Percentiles rank a stretch among this genome's conserved stretches.
These are phyloP conservation scores for Malacoraja senta DNA, from an alignment of 2,797 vertebrate species.

Conservation along the genomic window DNA sequence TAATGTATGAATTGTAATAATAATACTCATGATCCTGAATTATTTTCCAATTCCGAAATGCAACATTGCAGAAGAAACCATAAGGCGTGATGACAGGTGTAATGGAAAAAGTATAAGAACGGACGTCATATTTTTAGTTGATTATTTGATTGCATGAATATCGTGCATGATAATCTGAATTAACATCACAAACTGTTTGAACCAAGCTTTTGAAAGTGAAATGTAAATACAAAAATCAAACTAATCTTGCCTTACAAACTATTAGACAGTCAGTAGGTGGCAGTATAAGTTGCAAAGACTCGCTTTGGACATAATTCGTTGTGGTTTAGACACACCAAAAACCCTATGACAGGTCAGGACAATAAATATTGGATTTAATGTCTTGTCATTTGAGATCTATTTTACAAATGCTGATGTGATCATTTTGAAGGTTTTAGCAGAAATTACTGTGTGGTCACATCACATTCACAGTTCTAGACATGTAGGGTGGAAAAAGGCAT, in stretches of 20 bases:
- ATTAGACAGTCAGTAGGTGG: constrained; percentile 26
- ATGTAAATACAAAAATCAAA: background rate
- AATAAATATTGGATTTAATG: background rate
- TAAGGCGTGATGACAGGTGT: background rate
- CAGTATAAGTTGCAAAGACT: background rate
- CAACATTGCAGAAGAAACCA: background rate
- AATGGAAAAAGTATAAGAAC: background rate
- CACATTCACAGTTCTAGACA: no score
- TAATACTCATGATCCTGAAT: background rate
- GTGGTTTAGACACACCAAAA: background rate
- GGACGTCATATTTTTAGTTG: background rate
- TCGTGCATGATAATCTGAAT: background rate
- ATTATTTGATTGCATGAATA: background rate
- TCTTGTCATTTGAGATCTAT: background rate
- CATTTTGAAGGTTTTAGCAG: background rate
- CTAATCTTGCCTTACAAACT: background rate
- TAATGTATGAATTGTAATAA: background rate
- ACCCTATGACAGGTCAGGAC: background rate
- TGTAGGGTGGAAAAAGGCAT: no score
- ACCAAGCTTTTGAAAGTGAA: background rate
- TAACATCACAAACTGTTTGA: background rate
- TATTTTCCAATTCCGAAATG: background rate
- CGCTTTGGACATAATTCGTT: background rate
- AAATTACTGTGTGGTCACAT: no score
- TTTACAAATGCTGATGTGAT: background rate